Percentiles rank a stretch among this genome's conserved stretches.
phyloP scores from a whole-genome alignment of 1,140 invertebrate genomes.

The Drosophila serrata region DNA sequence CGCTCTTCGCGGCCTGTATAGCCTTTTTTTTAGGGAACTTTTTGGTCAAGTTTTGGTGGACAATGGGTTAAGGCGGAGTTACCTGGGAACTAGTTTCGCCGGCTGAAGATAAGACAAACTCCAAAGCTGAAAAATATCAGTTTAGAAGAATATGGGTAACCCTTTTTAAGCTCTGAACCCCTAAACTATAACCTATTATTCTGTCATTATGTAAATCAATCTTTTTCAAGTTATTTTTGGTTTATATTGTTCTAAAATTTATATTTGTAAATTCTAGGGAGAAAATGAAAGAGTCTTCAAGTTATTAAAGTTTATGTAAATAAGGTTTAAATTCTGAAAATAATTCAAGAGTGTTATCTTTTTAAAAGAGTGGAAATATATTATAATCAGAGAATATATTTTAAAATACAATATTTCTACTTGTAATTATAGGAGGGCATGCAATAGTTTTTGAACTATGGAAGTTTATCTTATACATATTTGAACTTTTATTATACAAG shows the following conservation, averaged over 20 bases:
- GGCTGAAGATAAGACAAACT: conserved; percentile 16
- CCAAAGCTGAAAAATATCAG: conserved; percentile 2
- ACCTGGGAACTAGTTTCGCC: conserved; percentile 47
- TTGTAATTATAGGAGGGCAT: too few species aligned
- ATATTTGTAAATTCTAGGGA: neutral
- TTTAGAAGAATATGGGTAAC: neutral
- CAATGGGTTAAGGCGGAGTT: conserved; percentile 30
- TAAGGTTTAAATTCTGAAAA: too few species aligned
- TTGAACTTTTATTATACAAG: too few species aligned
- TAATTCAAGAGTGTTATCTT: neutral
- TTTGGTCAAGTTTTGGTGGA: conserved; percentile 35
- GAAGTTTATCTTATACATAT: too few species aligned
- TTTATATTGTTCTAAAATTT: neutral
- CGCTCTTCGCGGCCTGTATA: conserved; percentile 31
- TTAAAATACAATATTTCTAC: too few species aligned
- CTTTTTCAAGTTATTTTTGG: neutral
- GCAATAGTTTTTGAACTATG: too few species aligned
- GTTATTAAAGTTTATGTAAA: neutral
- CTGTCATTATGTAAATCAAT: conserved; percentile 9
- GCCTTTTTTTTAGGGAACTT: conserved; percentile 36
- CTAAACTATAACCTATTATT: conserved; percentile 1
- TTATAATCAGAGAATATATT: neutral
- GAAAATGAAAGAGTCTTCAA: neutral
- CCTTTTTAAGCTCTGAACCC: conserved; percentile 1
- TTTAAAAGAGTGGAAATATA: neutral